phyloP scores from a whole-genome alignment of 1,140 invertebrate genomes.

The Asbolus verrucosus region DNA sequence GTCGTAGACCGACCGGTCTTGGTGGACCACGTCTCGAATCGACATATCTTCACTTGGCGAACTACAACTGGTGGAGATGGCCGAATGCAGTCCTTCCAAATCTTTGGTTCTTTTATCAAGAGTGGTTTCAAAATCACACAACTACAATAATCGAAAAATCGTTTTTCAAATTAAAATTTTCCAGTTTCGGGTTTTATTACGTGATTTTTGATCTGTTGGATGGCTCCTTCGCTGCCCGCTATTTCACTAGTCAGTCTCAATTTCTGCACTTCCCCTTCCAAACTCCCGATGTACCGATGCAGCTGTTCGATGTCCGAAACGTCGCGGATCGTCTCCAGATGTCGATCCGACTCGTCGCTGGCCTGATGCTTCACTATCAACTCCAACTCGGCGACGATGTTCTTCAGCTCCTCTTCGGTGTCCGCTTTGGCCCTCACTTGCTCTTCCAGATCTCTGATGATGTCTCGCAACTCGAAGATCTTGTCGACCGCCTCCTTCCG shows the following conservation, averaged over 20 bases:
- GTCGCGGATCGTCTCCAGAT: constrained; percentile 68
- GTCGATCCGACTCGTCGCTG: constrained; percentile 68
- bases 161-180: background rate
- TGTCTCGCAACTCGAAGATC: constrained; percentile 77
- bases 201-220: constrained; percentile 68
- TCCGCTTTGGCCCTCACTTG: constrained; percentile 74
- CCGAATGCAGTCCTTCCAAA: constrained; percentile 77
- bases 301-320: constrained; percentile 67
- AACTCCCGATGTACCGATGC: constrained; percentile 67
- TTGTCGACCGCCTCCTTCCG: constrained; percentile 79
- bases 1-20: constrained; percentile 53
- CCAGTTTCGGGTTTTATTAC: constrained; percentile 49
- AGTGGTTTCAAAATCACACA: constrained; percentile 72
- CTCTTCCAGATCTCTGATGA: constrained; percentile 79
- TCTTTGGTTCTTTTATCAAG: constrained; percentile 76
- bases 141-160: constrained; percentile 61
- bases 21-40: constrained; percentile 72
- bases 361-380: constrained; percentile 67
- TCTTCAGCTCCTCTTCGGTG: constrained; percentile 65
- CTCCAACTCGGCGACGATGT: constrained; percentile 66
- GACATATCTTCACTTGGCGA: constrained; percentile 85
- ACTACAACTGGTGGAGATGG: constrained; percentile 71
- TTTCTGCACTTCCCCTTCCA: constrained; percentile 72
- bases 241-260: constrained; percentile 70
- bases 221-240: constrained; percentile 67